Evolutionary conservation across 2,888 invertebrate genomes (phyloP).

Genomic region (Bruchidius siliquastri): DNA sequence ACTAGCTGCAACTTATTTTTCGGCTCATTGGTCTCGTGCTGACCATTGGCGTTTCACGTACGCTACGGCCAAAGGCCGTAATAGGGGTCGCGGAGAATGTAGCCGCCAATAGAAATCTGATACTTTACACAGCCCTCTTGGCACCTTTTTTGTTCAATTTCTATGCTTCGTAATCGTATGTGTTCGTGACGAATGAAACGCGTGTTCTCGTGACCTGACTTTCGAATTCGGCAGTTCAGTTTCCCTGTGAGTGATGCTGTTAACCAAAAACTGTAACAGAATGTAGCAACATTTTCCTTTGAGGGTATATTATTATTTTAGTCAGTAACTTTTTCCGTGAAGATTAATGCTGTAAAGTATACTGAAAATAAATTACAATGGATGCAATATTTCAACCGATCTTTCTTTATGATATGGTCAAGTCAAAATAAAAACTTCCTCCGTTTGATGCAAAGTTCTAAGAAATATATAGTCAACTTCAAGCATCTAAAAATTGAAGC

Average conservation of each 20-base stretch:
- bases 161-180: neutral
- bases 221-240: neutral
- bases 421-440: too few relatives aligned
- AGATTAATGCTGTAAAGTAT: too few relatives aligned
- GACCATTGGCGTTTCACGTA: constrained; percentile 1
- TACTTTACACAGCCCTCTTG: neutral
- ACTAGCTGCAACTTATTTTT: constrained; percentile 31
- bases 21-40: constrained; percentile 24
- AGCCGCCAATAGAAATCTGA: neutral
- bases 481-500: too few relatives aligned
- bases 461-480: too few relatives aligned
- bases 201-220: neutral
- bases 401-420: too few relatives aligned
- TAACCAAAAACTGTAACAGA: too few relatives aligned
- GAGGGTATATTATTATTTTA: too few relatives aligned
- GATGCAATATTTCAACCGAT: too few relatives aligned
- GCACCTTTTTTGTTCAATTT: neutral
- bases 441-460: too few relatives aligned
- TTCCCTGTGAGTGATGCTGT: neutral
- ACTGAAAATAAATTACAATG: too few relatives aligned
- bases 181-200: neutral
- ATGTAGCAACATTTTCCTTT: too few relatives aligned
- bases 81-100: neutral
- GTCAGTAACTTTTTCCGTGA: too few relatives aligned
- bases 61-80: neutral